Conservation (phyloP, 2,797 vertebrate species). For the Falco concolor region DNA sequence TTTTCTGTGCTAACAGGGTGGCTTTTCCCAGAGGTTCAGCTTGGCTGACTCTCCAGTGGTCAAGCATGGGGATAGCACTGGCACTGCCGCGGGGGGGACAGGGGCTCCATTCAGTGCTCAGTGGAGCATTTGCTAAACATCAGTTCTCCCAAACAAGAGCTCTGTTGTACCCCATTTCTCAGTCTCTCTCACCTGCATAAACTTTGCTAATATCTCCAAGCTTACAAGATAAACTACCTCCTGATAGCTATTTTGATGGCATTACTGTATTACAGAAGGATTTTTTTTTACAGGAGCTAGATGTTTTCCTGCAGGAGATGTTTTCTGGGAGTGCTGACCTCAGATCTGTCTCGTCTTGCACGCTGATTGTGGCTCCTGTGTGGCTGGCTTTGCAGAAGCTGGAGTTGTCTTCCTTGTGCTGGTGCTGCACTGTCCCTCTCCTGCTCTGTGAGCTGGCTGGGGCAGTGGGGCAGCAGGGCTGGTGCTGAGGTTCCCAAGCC, state of each 20-base stretch:
- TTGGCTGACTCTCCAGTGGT: not conserved
- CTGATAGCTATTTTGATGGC: not conserved
- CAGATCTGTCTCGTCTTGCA: not conserved
- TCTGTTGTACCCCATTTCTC: not conserved
- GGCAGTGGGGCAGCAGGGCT: not conserved
- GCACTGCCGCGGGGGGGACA: not conserved
- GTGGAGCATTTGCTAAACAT: not conserved
- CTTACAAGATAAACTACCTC: not conserved
- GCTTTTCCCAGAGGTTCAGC: not conserved
- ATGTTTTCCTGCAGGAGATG: not conserved
- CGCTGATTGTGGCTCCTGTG: not conserved
- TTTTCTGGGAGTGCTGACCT: conserved; percentile 9
- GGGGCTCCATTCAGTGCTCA: not conserved
- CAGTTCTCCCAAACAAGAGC: not conserved
- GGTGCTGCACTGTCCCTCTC: not conserved
- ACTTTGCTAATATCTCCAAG: not conserved
- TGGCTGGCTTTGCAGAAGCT: not conserved
- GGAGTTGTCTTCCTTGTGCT: not conserved
- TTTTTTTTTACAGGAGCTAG: not conserved
- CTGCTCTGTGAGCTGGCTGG: not conserved
- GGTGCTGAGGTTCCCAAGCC: not conserved
- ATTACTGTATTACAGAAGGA: not conserved
- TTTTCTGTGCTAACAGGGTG: not conserved
- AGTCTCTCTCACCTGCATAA: not conserved
- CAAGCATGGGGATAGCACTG: not conserved